Evolutionary conservation across 2,113 vertebrate species (phyloP), one percentile per base, ranked within the genome.

Genomic region (Varanus komodoensis): DNA sequence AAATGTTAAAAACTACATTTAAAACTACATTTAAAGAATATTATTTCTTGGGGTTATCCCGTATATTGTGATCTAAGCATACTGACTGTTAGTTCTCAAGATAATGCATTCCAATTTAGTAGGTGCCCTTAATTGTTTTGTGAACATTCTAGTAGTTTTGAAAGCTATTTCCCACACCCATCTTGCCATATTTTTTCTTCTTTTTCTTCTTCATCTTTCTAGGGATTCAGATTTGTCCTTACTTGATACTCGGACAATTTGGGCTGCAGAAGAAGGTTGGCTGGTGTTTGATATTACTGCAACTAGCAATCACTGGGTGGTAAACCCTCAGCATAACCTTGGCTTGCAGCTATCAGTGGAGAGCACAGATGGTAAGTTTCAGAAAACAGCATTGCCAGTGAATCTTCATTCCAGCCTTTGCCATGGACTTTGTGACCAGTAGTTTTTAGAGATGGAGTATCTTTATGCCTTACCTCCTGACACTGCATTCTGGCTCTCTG

Each of bases 241-340:
- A 92, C 97, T 99, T 0, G 98, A 99, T 96, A 98, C 98, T 3
- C 97, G 98, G 64, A 98, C 98, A 11, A 98, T 99, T 96, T 99
- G 99, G 99, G 98, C 99, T 0, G 98, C 98, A 0, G 98, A 99
- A 95, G 99, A 99, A 93, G 99, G 99, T 69, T 99, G 99, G 99
- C 94, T 99, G 96, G 99, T 99, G 92, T 99, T 99, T 38, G 99
- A 99, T 91, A 98, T 99, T 48, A 99, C 99, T 0, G 98, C 98
- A 69, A 99, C 99, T 93, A 99, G 99, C 87, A 99, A 99, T 96
- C 99, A 99, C 96, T 99, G 99, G 99, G 98, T 99, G 89, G 96
- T 99, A 95, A 99, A 99, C 91, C 99, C 99, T 0, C 97, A 97
- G 11, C 98, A 98, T 94, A 99, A 99, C 88, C 97, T 99, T 6